Evolutionary conservation across 2,797 vertebrate genomes (phyloP).

Genomic region (Lepus townsendii): DNA sequence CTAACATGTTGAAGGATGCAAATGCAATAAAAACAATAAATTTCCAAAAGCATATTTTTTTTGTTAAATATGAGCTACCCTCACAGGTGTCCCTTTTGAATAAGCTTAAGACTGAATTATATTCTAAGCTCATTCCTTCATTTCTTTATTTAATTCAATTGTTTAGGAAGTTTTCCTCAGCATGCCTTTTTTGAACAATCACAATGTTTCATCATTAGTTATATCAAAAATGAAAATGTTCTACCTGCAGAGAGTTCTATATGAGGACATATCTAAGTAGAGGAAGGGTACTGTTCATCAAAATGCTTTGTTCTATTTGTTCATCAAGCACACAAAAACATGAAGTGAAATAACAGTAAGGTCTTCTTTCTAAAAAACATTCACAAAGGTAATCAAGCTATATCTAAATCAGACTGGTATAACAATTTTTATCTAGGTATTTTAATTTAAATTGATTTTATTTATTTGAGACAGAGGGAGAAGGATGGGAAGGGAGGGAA

Average conservation of each 20-base stretch:
- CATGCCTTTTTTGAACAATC: neutral
- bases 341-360: neutral
- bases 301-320: neutral
- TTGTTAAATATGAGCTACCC: neutral
- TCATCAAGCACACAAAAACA: neutral
- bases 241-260: neutral
- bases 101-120: neutral
- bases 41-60: neutral
- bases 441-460: too few species aligned
- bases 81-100: neutral
- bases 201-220: constrained; percentile 24
- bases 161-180: neutral
- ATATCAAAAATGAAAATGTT: constrained; percentile 21
- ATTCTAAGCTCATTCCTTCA: neutral
- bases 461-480: too few species aligned
- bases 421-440: too few species aligned
- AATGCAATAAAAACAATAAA: neutral
- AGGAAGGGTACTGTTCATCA: neutral
- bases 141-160: constrained; percentile 42
- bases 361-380: neutral
- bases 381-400: neutral
- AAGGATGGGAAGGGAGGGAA: too few species aligned
- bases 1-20: neutral
- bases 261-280: neutral
- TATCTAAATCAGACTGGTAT: neutral